These are phyloP conservation scores for Siniperca undulata DNA, from an alignment of 2,797 vertebrate species.

Conservation along the genomic window DNA sequence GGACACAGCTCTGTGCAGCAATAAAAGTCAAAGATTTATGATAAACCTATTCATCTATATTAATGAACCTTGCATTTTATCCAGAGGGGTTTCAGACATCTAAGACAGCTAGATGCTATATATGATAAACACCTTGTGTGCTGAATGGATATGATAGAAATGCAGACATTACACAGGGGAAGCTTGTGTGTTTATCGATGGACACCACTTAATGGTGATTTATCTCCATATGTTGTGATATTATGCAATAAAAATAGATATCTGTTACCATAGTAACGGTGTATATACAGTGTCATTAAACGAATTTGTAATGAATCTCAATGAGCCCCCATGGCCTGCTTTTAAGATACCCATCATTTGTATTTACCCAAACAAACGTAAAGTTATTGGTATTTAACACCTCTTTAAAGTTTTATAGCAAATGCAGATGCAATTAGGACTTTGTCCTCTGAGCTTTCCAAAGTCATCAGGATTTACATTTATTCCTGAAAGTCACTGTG, in stretches of 20 bases:
- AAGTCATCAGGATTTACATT: slow-evolving; percentile 81
- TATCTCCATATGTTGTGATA: slow-evolving; percentile 22
- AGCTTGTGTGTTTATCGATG: slow-evolving; percentile 30
- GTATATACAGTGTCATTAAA: slow-evolving; percentile 9
- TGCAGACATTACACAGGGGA: slow-evolving; percentile 21
- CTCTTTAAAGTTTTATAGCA: slow-evolving; percentile 66
- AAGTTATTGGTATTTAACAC: slow-evolving; percentile 61
- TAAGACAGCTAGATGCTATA: slow-evolving; percentile 38
- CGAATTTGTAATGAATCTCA: slow-evolving; percentile 13
- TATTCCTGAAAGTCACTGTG: slow-evolving; percentile 72
- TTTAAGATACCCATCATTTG: slow-evolving; percentile 36
- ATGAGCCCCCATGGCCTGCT: slow-evolving; percentile 16
- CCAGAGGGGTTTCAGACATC: slow-evolving; percentile 43
- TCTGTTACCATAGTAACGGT: not conserved
- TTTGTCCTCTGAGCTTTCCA: slow-evolving; percentile 76
- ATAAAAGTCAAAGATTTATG: slow-evolving; percentile 74
- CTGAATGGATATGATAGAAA: slow-evolving; percentile 22
- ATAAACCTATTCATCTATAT: slow-evolving; percentile 75
- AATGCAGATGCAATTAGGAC: slow-evolving; percentile 66
- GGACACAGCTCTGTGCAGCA: slow-evolving; percentile 65
- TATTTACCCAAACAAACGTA: slow-evolving; percentile 51
- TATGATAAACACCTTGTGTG: slow-evolving; percentile 31
- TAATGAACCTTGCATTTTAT: slow-evolving; percentile 70
- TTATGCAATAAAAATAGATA: slow-evolving; percentile 1
- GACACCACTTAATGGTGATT: slow-evolving; percentile 12